A percentile compares a stretch with the other conserved stretches of the same genome.
Evolutionary conservation across 2,113 vertebrate genomes (phyloP).

Genomic region (Varanus komodoensis): DNA sequence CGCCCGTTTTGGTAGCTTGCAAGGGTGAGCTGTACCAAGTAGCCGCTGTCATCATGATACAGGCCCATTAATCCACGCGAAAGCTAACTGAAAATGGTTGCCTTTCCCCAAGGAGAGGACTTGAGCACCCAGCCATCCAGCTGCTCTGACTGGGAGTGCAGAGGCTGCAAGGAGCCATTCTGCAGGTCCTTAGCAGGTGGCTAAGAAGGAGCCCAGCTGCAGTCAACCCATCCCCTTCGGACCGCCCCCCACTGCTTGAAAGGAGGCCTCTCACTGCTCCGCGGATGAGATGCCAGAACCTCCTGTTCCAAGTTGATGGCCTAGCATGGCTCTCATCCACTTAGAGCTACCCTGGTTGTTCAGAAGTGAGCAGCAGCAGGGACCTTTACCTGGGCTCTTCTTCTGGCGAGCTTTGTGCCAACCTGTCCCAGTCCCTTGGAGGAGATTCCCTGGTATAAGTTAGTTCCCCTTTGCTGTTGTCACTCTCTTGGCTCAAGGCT

Average conservation of each 20-base stretch:
- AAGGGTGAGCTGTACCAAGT: not conserved
- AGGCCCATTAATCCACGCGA: not conserved
- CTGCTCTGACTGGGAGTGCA: not conserved
- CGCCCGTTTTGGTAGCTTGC: not conserved
- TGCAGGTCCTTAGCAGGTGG: not conserved
- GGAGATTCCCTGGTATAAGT: not conserved
- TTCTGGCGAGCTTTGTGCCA: not conserved
- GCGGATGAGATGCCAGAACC: not conserved
- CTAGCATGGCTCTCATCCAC: not conserved
- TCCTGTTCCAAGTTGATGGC: not conserved
- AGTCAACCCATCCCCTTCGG: not conserved
- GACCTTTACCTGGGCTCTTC: conserved; percentile 13
- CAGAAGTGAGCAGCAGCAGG: not conserved
- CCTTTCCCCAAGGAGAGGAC: not conserved
- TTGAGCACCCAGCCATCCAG: too few species aligned
- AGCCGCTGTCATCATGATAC: not conserved
- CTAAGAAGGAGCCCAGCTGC: not conserved
- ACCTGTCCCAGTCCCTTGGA: not conserved
- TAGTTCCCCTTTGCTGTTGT: too few species aligned
- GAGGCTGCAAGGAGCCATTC: not conserved
- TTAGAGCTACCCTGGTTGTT: not conserved
- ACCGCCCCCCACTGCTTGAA: not conserved
- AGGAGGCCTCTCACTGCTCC: not conserved
- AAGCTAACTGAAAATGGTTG: not conserved
- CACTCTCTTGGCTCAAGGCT: not conserved